Conservation (phyloP, 2,797 vertebrate species). For the Agapornis canus region DNA sequence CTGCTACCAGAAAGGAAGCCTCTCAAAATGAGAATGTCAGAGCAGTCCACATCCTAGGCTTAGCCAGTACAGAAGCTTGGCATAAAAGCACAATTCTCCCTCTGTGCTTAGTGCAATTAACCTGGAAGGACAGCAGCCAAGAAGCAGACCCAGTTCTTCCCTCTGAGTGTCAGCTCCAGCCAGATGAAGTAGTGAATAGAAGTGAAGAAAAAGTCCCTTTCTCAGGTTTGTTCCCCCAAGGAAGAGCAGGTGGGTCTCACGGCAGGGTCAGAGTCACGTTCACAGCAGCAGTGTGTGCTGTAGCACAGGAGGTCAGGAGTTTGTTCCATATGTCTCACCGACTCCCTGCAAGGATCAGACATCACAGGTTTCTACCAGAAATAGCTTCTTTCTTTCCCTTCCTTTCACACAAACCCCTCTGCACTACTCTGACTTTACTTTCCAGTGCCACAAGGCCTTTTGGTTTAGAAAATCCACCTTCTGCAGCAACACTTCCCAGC, state of each 20-base stretch:
- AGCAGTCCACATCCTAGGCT: background rate
- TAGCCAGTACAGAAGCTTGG: background rate
- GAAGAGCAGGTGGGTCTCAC: background rate
- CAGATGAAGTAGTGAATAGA: background rate
- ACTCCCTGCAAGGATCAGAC: constrained; percentile 56
- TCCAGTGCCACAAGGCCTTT: background rate
- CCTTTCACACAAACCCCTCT: background rate
- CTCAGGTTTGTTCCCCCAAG: background rate
- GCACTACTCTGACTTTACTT: background rate
- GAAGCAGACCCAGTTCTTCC: background rate
- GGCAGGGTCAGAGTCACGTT: background rate
- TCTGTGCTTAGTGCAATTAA: background rate
- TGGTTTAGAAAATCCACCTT: background rate
- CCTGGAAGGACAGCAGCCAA: background rate
- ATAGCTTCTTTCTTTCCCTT: background rate
- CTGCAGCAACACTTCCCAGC: background rate
- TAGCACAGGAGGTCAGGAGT: constrained; percentile 20
- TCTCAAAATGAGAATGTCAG: background rate
- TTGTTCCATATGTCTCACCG: background rate
- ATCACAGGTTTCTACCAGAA: background rate
- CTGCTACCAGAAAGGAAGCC: background rate
- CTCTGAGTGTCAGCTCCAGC: background rate
- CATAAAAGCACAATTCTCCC: background rate
- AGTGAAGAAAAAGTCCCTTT: background rate
- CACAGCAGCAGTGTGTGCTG: background rate